Percentiles rank a stretch among this genome's conserved stretches.
phyloP scores from a whole-genome alignment of 2,113 vertebrate species.

The Morone saxatilis region DNA sequence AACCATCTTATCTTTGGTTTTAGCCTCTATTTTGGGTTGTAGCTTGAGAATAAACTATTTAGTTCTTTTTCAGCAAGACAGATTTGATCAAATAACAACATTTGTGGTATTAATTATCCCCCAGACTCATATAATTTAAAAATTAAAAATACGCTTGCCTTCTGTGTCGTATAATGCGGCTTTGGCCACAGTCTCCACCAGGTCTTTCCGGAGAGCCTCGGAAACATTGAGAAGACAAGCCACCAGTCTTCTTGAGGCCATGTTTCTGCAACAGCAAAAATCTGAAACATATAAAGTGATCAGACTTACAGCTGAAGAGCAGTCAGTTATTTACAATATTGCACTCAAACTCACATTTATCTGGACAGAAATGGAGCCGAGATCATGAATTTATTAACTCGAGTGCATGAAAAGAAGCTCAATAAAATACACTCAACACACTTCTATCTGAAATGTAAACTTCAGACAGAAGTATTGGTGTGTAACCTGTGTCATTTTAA shows the following conservation, averaged over 20 bases:
- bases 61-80: too few relatives aligned
- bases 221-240: constrained; percentile 87
- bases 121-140: neutral
- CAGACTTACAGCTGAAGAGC: neutral
- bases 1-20: too few relatives aligned
- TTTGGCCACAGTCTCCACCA: constrained; percentile 85
- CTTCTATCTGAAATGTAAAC: too few relatives aligned
- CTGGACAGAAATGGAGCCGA: neutral
- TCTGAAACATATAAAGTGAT: neutral
- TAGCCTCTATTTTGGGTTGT: too few relatives aligned
- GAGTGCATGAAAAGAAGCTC: neutral
- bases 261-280: constrained; percentile 43
- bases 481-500: too few relatives aligned
- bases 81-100: too few relatives aligned
- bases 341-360: neutral
- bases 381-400: neutral
- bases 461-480: too few relatives aligned
- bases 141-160: constrained; percentile 60
- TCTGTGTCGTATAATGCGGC: constrained; percentile 78
- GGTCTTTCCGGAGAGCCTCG: constrained; percentile 83
- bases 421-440: neutral
- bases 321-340: neutral
- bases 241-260: constrained; percentile 79
- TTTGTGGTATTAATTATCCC: neutral
- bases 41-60: too few relatives aligned